phyloP scores from a whole-genome alignment of 2,797 vertebrate species.

The Eulemur albifrons region DNA sequence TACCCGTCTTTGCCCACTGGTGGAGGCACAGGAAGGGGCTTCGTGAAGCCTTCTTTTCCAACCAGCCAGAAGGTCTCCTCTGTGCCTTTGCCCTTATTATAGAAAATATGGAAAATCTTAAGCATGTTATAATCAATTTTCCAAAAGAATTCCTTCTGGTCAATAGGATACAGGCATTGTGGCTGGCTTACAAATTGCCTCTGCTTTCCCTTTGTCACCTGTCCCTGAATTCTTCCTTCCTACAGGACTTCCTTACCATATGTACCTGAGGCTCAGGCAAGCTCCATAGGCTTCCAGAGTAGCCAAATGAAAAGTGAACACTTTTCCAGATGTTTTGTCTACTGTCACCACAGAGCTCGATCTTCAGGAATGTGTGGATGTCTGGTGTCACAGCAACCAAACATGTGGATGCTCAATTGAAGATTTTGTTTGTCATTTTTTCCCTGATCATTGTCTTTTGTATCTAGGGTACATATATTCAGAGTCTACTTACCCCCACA shows the following conservation, averaged over 20 bases:
- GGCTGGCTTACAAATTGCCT: not conserved
- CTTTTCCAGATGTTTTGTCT: conserved; percentile 38
- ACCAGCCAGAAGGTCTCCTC: conserved; percentile 94
- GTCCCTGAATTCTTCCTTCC: not conserved
- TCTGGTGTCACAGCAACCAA: conserved; percentile 29
- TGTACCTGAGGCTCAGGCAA: not conserved
- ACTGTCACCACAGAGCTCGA: not conserved
- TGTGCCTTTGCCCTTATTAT: conserved; percentile 88
- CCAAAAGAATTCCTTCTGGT: not conserved
- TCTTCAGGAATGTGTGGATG: not conserved
- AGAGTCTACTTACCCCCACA: not conserved
- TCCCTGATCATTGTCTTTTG: not conserved
- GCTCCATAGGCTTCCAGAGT: not conserved
- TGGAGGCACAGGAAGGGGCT: conserved; percentile 90
- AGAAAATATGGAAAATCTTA: conserved; percentile 48
- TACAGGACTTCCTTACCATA: not conserved
- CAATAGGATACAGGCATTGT: not conserved
- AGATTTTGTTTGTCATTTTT: conserved; percentile 21
- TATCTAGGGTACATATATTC: not conserved
- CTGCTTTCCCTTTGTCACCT: not conserved
- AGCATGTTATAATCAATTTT: not conserved
- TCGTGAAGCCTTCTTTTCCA: conserved; percentile 92
- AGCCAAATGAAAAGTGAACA: conserved; percentile 8
- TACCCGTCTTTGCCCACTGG: conserved; percentile 61
- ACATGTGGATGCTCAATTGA: conserved; percentile 12